Conservation (phyloP, 1,140 invertebrate genomes). For the Nephotettix cincticeps region DNA sequence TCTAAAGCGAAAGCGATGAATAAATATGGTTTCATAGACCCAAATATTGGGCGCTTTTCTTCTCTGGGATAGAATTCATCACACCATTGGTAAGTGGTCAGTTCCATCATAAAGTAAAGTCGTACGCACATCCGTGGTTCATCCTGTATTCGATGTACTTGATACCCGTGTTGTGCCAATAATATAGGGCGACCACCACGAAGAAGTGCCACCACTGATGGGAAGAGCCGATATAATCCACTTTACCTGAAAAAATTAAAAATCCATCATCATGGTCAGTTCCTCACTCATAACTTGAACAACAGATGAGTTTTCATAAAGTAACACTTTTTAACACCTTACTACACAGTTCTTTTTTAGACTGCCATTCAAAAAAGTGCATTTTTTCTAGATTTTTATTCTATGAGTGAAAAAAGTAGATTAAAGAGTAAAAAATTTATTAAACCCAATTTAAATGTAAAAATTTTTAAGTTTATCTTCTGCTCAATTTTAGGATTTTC, state of each 20-base stretch:
- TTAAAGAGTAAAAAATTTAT: no score
- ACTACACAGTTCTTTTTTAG: no score
- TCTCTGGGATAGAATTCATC: background rate
- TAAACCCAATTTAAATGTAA: no score
- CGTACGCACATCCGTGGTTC: constrained; percentile 73
- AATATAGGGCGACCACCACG: constrained; percentile 85
- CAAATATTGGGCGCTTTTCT: constrained; percentile 11
- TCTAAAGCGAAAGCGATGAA: constrained; percentile 11
- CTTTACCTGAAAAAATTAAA: constrained; percentile 67
- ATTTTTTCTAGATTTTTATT: no score
- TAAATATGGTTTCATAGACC: constrained; percentile 8
- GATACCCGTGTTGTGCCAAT: constrained; percentile 93
- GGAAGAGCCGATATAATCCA: constrained; percentile 91
- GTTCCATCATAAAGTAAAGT: constrained; percentile 41
- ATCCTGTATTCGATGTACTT: constrained; percentile 82
- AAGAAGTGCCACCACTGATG: constrained; percentile 96
- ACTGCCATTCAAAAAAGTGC: no score
- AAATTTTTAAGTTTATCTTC: no score
- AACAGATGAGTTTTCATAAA: no score
- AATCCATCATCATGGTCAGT: no score
- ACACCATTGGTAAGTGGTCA: background rate
- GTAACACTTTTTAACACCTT: no score
- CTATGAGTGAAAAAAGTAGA: no score
- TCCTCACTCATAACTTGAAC: no score
- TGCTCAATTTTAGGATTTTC: no score